Base-by-base conservation (phyloP, 2,113 vertebrate species). In the Asarcornis scutulata region DNA sequence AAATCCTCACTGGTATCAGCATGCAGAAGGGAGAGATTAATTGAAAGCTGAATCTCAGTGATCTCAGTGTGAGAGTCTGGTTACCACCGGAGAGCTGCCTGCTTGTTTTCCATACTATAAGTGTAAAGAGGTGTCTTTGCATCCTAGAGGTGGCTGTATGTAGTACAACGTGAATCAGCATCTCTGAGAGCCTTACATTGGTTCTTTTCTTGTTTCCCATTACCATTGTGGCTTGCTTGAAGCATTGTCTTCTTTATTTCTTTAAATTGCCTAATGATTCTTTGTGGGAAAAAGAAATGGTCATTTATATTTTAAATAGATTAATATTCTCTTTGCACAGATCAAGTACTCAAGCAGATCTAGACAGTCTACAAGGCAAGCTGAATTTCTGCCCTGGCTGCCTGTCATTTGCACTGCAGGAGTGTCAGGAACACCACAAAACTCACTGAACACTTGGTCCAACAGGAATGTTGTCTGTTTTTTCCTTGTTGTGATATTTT, bases 181-280 rank as follows among this genome's bases (percentile, higher is more conserved):
- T 32, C 68, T 22, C 42, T 81, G 42, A 56, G 25, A 58, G 22
- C 25, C 55, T 92, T 89, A 68, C 42, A 78, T 82, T 91, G 89
- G 63, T 96, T 59, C 50, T 82, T 89, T 95, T 96, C 76, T 89
- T 93, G 40, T 71, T 96, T 96, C 82, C 81, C 89, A 86, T 96
- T 95, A 84, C 74, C 48, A 86, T 20, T 96, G 69, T 83, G 46
- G 14, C 44, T 79, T 58, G 32, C 83, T 93, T 96, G 91, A 85
- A 92, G 64, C 86, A 91, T 73, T 82, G 13, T 58, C 42, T 77
- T 71, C 7, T 64, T 77, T 38, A 48, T 36, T 84, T 87, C 53
- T 29, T 64, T 42, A 31, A 60, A 77, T 72, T 89, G 74, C 34
- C 48, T 94, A 46, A 50, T 76, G 38, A 74, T 79, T 55, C 55